These are phyloP conservation scores for Coenonympha arcania DNA, from an alignment of 2,888 invertebrate species.

Conservation along the genomic window DNA sequence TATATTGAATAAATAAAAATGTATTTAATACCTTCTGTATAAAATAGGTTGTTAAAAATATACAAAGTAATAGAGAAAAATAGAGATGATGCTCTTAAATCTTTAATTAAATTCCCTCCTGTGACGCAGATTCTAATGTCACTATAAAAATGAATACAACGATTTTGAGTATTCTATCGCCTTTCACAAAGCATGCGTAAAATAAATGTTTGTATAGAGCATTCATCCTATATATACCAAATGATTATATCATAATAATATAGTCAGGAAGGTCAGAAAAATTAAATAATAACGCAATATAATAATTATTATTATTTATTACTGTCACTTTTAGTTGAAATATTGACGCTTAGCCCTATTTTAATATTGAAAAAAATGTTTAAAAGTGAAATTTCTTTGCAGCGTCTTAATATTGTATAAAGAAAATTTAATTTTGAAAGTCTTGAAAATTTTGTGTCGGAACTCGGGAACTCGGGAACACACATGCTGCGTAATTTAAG, in stretches of 20 bases:
- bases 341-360: neutral
- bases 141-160: slow-evolving; percentile 14
- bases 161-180: neutral
- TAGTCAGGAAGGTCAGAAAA: neutral
- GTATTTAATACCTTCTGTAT: neutral
- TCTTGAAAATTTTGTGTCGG: too few species aligned
- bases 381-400: neutral
- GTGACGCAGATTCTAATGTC: neutral
- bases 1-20: neutral
- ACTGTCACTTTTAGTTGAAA: neutral
- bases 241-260: neutral
- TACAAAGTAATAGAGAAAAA: neutral
- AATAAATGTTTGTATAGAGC: slow-evolving; percentile 7
- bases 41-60: too few species aligned
- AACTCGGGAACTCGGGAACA: too few species aligned
- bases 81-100: slow-evolving; percentile 1
- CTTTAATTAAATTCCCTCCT: neutral
- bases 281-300: neutral
- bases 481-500: too few species aligned
- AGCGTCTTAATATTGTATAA: too few species aligned
- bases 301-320: neutral
- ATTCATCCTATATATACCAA: slow-evolving; percentile 1
- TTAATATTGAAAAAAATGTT: neutral
- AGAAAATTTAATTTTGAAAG: too few species aligned
- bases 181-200: slow-evolving; percentile 8